Conservation (phyloP, 1,140 invertebrate genomes). For the Berghia stephanieae region DNA sequence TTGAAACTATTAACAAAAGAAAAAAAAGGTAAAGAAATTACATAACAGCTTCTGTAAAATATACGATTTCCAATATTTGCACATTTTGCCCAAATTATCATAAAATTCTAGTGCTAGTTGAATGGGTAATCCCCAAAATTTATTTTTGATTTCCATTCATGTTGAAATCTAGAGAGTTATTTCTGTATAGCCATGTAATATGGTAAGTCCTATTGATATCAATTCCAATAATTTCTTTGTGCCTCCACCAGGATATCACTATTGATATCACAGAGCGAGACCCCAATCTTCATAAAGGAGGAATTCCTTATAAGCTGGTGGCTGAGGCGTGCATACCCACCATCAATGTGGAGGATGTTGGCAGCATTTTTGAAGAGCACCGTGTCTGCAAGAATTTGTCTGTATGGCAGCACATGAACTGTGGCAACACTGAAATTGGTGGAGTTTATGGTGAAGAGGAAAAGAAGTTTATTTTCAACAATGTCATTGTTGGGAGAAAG, state of each 20-base stretch:
- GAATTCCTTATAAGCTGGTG: slow-evolving; percentile 63
- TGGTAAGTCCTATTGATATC: no score
- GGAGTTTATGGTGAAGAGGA: slow-evolving; percentile 66
- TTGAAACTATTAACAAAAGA: no score
- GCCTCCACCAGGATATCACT: slow-evolving; percentile 59
- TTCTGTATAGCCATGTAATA: no score
- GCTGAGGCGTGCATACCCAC: slow-evolving; percentile 64
- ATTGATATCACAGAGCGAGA: slow-evolving; percentile 65
- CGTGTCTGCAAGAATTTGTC: slow-evolving; percentile 64
- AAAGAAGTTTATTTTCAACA: slow-evolving; percentile 66
- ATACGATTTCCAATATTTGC: no score
- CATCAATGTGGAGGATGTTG: slow-evolving; percentile 61
- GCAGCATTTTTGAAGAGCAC: slow-evolving; percentile 67
- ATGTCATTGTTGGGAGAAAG: slow-evolving; percentile 65
- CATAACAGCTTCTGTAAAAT: no score
- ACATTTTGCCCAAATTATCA: no score
- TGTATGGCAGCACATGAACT: slow-evolving; percentile 60
- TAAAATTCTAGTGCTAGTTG: no score
- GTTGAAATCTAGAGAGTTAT: no score
- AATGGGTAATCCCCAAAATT: no score
- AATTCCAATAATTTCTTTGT: no score
- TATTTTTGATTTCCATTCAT: no score
- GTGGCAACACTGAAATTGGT: slow-evolving; percentile 52
- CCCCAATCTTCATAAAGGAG: slow-evolving; percentile 56
- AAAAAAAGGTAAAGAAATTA: no score